Base-by-base conservation (phyloP, 2,797 vertebrate genomes). In the Sebastes miniatus region DNA sequence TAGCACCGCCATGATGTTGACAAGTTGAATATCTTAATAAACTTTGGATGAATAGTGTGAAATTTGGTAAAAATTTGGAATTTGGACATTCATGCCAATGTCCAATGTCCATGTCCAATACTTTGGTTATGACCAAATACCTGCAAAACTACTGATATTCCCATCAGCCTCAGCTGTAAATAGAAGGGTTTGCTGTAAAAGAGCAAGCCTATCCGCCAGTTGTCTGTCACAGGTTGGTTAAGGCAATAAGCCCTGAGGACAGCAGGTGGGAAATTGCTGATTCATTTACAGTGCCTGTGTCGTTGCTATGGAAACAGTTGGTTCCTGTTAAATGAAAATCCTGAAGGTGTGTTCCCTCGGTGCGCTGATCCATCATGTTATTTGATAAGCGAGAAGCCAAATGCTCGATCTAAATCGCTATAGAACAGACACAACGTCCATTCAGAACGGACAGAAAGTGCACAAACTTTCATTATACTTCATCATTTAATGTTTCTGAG, bases 301-400 rank as follows among this genome's bases (percentile, higher is more conserved):
- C 18, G 89, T 94, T 93, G 86, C 92, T 69, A 91, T 92, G 87
- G 93, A 88, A 93, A 95, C 91, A 29, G 7, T 83, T 85, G 86
- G 87, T 84, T 89, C 83, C 81, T 66, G 81, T 82, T 75, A 87
- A 90, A 81, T 73, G 27, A 76, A 87, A 90, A 88, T 81, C 78
- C 73, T 84, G 78, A 29, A 81, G 73, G 67, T 81, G 66, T 81
- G 27, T 57, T 79, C 43, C 67, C 69, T 52, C 69, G 22, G 54
- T 50, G 62, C 58, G 75, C 75, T 65, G 52, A 29, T 76, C 68
- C 29, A 47, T 73, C 18, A 20, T 47, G 66, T 77, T 34, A 76
- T 86, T 69, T 69, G 39, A 81, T 70, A 75, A 24, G 14, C 5
- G 32, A 72, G 24, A 56, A 29, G 57, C 20, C 50, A 31, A 59